Percentiles rank a stretch among this genome's conserved stretches.
These are phyloP conservation scores for Drosophila subobscura DNA, from an alignment of 1,140 invertebrate species.

Conservation along the genomic window DNA sequence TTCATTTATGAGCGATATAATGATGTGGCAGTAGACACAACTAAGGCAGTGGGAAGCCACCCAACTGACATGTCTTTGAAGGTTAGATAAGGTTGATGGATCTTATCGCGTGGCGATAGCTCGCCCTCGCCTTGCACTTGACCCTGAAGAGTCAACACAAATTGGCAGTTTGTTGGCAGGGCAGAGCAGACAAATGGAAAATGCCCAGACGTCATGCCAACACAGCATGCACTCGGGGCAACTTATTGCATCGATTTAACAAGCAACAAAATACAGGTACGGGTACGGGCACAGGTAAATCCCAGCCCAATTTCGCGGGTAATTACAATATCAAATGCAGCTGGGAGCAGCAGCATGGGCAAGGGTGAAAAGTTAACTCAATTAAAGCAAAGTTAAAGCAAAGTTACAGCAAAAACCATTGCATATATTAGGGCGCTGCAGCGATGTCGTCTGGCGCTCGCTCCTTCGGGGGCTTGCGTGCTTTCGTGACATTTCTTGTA, in stretches of 20 bases:
- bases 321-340: constrained; percentile 38
- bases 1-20: not conserved
- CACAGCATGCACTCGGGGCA: constrained; percentile 37
- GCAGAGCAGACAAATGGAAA: constrained; percentile 32
- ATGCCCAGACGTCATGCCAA: constrained; percentile 51
- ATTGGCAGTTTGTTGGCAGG: constrained; percentile 11
- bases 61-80: not conserved
- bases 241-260: constrained; percentile 57
- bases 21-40: not conserved
- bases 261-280: constrained; percentile 26
- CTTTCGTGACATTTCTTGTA: not conserved
- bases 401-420: not conserved
- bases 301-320: constrained; percentile 14
- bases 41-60: too few relatives aligned
- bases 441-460: constrained; percentile 10
- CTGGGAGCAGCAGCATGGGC: not conserved
- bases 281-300: not conserved
- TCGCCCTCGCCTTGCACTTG: constrained; percentile 36
- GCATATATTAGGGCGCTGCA: constrained; percentile 26
- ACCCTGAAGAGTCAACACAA: constrained; percentile 36
- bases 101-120: constrained; percentile 8
- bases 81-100: not conserved
- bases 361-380: constrained; percentile 29
- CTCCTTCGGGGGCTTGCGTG: not conserved
- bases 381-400: constrained; percentile 32